Base-by-base conservation (phyloP, 2,888 invertebrate genomes). In the Rhamphomyia laevipes region DNA sequence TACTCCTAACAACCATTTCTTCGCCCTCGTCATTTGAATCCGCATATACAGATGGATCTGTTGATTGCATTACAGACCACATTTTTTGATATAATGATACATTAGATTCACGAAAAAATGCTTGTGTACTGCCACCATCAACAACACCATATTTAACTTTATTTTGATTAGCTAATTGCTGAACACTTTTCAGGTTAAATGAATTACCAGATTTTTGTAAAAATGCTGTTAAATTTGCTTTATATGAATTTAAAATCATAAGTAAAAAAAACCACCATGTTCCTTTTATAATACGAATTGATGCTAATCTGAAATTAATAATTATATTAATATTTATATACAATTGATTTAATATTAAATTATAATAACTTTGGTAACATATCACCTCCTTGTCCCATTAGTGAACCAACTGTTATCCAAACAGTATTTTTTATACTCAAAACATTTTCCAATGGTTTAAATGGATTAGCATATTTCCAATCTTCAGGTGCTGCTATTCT, bases 101-200 rank as follows among this genome's bases (percentile, higher is more conserved):
- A 67, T 92, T 91, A 3, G 94, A 91, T 56, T 87, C 83, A 77
- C 82, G 82, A 64, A 97, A 97, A 70, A 97, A 97, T 1, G 82
- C 80, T 61, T 81, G 80, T 0, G 96, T 96, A 5, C 95, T 88
- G 15, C 96, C 97, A 17, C 86, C 87, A 37, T 66, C 61, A n/a
- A 94, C 73, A n/a, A 86, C 85, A 5, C 97, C 97, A 67, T 94
- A 97, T 70, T 94, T 93, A 57, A 97, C 93, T 70, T 89, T 89
- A n/a, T 82, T 89, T 70, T 97, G 96, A 61, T 83, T 81, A 1
- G 92, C 88, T 51, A 97, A 76, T 70, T 95, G 95, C 63, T 95
- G 94, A 1, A 88, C 94, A 60, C 81, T 86, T 63, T 86, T 85
- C 52, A 97, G 93, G 2, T 91, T 87, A 33, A 84, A 81, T 51